Percentiles rank a stretch among this genome's conserved stretches.
phyloP scores from a whole-genome alignment of 2,888 invertebrate genomes.

The Morpho achilles region DNA sequence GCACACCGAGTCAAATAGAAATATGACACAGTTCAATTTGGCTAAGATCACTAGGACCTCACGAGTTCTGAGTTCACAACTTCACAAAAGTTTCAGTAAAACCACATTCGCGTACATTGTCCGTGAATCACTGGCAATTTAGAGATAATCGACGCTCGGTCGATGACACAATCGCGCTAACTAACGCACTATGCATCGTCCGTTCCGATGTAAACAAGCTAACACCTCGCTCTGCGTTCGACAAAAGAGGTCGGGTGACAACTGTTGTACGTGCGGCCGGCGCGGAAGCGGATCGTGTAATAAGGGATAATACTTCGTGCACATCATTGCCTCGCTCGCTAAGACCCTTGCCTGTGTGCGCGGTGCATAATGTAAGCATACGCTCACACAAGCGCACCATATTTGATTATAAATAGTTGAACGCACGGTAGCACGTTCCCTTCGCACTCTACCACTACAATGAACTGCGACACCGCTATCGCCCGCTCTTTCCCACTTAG shows the following conservation, averaged over 20 bases:
- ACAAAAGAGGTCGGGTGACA: constrained; percentile 65
- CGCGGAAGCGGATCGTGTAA: constrained; percentile 73
- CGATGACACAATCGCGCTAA: constrained; percentile 72
- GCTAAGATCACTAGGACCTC: constrained; percentile 53
- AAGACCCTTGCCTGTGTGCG: constrained; percentile 50
- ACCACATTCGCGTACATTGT: constrained; percentile 56
- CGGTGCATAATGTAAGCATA: constrained; percentile 70
- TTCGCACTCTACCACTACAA: constrained; percentile 72
- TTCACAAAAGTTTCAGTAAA: constrained; percentile 59
- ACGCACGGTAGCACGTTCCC: constrained; percentile 78
- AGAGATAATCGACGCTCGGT: constrained; percentile 61
- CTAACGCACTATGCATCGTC: constrained; percentile 69
- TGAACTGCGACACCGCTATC: constrained; percentile 57
- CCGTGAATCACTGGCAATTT: constrained; percentile 64
- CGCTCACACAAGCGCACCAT: constrained; percentile 56
- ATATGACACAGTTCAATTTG: constrained; percentile 55
- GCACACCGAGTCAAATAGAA: constrained; percentile 37
- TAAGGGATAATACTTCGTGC: constrained; percentile 76
- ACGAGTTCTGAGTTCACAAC: constrained; percentile 38
- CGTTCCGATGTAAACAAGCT: constrained; percentile 71
- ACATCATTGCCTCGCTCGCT: constrained; percentile 73
- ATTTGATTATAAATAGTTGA: constrained; percentile 78
- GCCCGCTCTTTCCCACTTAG: constrained; percentile 46
- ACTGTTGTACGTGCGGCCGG: constrained; percentile 71
- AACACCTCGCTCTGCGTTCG: constrained; percentile 53